Evolutionary conservation across 2,888 invertebrate genomes (phyloP).

Genomic region (Desoria tigrina): DNA sequence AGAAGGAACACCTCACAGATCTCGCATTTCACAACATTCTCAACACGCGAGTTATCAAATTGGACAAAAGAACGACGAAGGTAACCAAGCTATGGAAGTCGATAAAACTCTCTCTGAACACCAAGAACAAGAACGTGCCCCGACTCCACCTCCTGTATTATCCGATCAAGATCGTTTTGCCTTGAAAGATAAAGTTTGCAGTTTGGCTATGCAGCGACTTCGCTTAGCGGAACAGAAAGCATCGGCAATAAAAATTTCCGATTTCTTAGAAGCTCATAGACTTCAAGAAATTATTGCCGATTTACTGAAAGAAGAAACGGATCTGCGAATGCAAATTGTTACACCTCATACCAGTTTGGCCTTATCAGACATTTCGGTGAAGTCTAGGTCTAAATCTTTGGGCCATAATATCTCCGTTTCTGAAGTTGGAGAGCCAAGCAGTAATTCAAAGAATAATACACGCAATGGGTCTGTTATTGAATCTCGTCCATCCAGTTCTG

Average conservation of each 20-base stretch:
- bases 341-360: not conserved
- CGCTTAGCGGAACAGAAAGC: not conserved
- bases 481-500: not conserved
- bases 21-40: not conserved
- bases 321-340: not conserved
- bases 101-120: not conserved
- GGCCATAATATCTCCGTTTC: too few relatives aligned
- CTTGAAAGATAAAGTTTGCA: slow-evolving; percentile 6
- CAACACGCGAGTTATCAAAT: not conserved
- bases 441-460: too few relatives aligned
- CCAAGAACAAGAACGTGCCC: not conserved
- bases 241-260: not conserved
- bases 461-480: not conserved
- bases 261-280: slow-evolving; percentile 22
- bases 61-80: not conserved
- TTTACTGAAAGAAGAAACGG: slow-evolving; percentile 15
- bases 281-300: slow-evolving; percentile 14
- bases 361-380: not conserved
- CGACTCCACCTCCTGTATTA: not conserved
- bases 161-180: not conserved
- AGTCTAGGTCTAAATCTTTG: not conserved
- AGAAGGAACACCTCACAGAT: not conserved
- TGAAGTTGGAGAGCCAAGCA: not conserved
- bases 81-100: not conserved
- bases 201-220: slow-evolving; percentile 4